phyloP scores from a whole-genome alignment of 2,888 invertebrate genomes.

The Chrysina gloriosa region DNA sequence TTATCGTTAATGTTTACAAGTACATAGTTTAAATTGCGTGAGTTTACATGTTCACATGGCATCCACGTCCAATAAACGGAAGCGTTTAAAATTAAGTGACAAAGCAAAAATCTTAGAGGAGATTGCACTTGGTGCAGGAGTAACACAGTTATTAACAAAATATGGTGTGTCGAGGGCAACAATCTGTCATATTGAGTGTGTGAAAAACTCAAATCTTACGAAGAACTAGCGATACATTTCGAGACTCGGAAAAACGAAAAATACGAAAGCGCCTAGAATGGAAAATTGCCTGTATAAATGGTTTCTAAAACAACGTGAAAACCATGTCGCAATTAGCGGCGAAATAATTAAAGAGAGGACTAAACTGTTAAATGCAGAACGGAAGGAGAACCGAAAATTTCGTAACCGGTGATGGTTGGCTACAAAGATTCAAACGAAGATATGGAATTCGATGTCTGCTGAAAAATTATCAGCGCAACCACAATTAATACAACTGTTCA shows the following conservation, averaged over 20 bases:
- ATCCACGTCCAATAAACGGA: too few species aligned
- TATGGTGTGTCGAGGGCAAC: not conserved
- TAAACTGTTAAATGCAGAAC: not conserved
- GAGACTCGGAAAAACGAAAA: not conserved
- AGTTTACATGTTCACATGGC: too few species aligned
- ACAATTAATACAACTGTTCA: conserved; percentile 6
- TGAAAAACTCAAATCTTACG: not conserved
- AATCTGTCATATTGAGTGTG: not conserved
- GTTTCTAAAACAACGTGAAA: not conserved
- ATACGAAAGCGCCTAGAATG: not conserved
- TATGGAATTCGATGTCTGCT: not conserved
- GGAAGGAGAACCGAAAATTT: not conserved
- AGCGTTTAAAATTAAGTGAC: not conserved
- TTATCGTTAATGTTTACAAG: too few species aligned
- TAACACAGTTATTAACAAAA: too few species aligned
- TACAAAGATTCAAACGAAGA: too few species aligned
- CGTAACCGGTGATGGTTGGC: not conserved
- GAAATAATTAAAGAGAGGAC: not conserved
- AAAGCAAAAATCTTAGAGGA: not conserved
- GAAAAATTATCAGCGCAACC: conserved; percentile 2
- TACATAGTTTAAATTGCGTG: too few species aligned
- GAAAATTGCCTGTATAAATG: not conserved
- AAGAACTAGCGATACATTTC: not conserved
- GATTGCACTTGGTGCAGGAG: not conserved
- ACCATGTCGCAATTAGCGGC: not conserved